These are phyloP conservation scores for Chamaetylas fuelleborni DNA, from an alignment of 2,113 vertebrate genomes.

Conservation along the genomic window DNA sequence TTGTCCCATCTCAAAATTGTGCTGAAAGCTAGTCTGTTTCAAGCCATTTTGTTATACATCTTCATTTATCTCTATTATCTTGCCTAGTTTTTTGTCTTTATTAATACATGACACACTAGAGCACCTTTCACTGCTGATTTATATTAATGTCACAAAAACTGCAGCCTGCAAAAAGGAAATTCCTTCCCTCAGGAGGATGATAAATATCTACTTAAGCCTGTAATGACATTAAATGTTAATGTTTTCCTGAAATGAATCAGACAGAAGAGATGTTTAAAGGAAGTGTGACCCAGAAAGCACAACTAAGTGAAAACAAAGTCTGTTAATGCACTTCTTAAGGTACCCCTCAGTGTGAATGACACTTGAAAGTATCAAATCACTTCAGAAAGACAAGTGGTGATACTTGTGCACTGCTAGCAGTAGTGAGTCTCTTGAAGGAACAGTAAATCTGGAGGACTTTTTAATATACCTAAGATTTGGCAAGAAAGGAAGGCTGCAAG, in stretches of 20 bases:
- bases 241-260: constrained; percentile 22
- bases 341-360: background rate
- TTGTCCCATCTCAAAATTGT: background rate
- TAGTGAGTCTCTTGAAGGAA: background rate
- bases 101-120: background rate
- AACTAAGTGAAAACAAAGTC: background rate
- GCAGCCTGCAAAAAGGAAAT: background rate
- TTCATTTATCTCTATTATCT: constrained; percentile 21
- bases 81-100: constrained; percentile 12
- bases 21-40: background rate
- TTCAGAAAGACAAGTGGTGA: background rate
- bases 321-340: background rate
- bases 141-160: constrained; percentile 6
- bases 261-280: constrained; percentile 1
- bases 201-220: constrained; percentile 7
- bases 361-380: background rate
- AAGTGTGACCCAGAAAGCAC: constrained; percentile 1
- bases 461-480: background rate
- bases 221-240: constrained; percentile 26
- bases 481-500: background rate
- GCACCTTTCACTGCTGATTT: constrained; percentile 11
- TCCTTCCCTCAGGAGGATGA: background rate
- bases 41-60: background rate
- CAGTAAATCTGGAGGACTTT: background rate
- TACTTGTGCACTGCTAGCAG: background rate